These are phyloP conservation scores for Latrodectus geometricus DNA, from an alignment of 1,140 invertebrate genomes.

Conservation along the genomic window DNA sequence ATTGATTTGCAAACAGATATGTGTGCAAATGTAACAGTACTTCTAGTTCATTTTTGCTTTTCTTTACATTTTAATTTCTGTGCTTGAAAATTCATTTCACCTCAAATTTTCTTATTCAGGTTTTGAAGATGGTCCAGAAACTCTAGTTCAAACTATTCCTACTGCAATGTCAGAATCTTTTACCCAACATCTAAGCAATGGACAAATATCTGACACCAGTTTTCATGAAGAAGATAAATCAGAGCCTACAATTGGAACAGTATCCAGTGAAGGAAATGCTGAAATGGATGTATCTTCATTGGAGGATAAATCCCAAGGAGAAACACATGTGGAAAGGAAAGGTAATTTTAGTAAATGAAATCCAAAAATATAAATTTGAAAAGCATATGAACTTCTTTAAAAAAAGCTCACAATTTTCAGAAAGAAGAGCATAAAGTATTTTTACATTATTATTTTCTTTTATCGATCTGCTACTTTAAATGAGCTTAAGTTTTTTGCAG, in stretches of 20 bases:
- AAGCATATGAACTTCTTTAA: too few relatives aligned
- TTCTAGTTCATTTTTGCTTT: not conserved
- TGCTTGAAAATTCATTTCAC: not conserved
- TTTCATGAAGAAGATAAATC: conserved; percentile 66
- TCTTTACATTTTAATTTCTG: not conserved
- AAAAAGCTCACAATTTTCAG: too few relatives aligned
- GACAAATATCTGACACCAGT: conserved; percentile 66
- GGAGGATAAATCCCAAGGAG: conserved; percentile 59
- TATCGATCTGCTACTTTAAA: too few relatives aligned
- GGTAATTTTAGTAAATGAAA: conserved; percentile 44
- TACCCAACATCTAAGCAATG: conserved; percentile 60
- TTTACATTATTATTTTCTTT: too few relatives aligned
- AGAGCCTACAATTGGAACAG: conserved; percentile 61
- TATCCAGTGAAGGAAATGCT: conserved; percentile 60
- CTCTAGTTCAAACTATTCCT: conserved; percentile 48
- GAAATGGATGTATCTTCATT: conserved; percentile 61
- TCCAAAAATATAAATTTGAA: too few relatives aligned
- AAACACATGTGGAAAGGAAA: conserved; percentile 51
- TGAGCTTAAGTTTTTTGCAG: not conserved
- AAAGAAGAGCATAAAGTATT: too few relatives aligned
- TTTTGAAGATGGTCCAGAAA: conserved; percentile 44
- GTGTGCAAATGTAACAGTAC: too few relatives aligned
- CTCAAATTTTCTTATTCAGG: not conserved
- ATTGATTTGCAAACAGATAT: too few relatives aligned
- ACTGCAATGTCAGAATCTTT: conserved; percentile 32